Evolutionary conservation across 1,140 invertebrate genomes (phyloP), one percentile per base, ranked within the genome.

Genomic region (Drosophila mojavensis): DNA sequence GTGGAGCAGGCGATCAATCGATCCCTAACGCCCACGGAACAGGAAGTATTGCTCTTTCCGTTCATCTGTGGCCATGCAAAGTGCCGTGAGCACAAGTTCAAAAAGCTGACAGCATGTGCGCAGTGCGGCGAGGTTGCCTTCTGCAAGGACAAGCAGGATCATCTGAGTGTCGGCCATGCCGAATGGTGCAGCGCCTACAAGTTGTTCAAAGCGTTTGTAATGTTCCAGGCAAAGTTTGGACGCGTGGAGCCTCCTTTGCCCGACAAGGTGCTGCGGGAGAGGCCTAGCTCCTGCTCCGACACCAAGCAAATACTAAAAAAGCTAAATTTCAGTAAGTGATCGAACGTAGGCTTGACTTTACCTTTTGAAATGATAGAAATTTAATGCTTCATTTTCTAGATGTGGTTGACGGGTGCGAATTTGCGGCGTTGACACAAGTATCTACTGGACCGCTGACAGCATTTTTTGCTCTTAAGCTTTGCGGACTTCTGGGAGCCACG

Each of bases 21-120:
- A 39, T 81, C 90, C 5, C 77, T 96, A 24, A 92, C 94, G 10
- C 93, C 95, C 0, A 95, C 94, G 92, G 95, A 96, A 78, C 94
- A 94, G 58, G 96, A 96, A 77, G 94, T 95, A 0, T 81, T 96
- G 4, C 89, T 96, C 3, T 96, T 95, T 79, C 95, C 95, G 0
- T 93, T 94, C 24, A 92, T 95, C 2, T 96, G 96, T 78, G 82
- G 91, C 4, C 89, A 93, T 47, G 72, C 81, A 1, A 81, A 75
- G 13, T 95, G 94, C 58, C 91, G 94, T 9, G 93, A 94, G 54
- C 93, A 93, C 84, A 91, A 91, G 26, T 92, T 92, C 30, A 86
- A 79, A 9, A 90, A 92, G 17, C 75, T 95, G 1, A 91, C 59
- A 5, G 93, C 93, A 45, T 96, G 95, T 71, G 39, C 88, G 0